phyloP scores from a whole-genome alignment of 2,888 invertebrate genomes.

The Masnerella sp. region DNA sequence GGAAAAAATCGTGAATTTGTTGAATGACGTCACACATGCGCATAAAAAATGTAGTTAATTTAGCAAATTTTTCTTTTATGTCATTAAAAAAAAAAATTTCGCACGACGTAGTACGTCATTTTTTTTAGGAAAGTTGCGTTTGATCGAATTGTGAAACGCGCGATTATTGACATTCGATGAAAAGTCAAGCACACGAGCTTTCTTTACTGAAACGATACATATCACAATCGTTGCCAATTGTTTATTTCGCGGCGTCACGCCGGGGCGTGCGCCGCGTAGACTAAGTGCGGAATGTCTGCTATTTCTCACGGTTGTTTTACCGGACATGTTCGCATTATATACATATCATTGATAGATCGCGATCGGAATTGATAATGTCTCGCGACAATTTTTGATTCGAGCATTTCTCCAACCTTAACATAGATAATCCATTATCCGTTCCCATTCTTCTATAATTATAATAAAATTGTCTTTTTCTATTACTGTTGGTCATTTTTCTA shows the following conservation, averaged over 20 bases:
- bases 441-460: no score
- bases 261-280: slow-evolving; percentile 22
- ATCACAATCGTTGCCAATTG: slow-evolving; percentile 72
- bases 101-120: slow-evolving; percentile 1
- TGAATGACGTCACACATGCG: no score
- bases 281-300: slow-evolving; percentile 39
- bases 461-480: no score
- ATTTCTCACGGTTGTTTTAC: slow-evolving; percentile 37
- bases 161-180: slow-evolving; percentile 23
- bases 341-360: slow-evolving; percentile 66
- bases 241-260: slow-evolving; percentile 46
- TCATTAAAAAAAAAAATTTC: no score
- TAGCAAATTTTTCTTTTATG: no score
- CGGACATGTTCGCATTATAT: slow-evolving; percentile 62
- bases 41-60: no score
- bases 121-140: slow-evolving; percentile 7
- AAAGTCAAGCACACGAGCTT: slow-evolving; percentile 63
- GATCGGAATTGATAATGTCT: slow-evolving; percentile 26
- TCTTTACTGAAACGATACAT: slow-evolving; percentile 70
- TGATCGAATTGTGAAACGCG: neutral
- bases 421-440: neutral
- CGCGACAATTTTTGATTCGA: slow-evolving; percentile 38
- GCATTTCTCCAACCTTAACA: slow-evolving; percentile 18
- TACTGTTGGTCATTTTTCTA: no score
- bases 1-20: no score